Evolutionary conservation across 2,113 vertebrate genomes (phyloP), one percentile per base, ranked within the genome.

Genomic region (Sylvilagus bachmani): DNA sequence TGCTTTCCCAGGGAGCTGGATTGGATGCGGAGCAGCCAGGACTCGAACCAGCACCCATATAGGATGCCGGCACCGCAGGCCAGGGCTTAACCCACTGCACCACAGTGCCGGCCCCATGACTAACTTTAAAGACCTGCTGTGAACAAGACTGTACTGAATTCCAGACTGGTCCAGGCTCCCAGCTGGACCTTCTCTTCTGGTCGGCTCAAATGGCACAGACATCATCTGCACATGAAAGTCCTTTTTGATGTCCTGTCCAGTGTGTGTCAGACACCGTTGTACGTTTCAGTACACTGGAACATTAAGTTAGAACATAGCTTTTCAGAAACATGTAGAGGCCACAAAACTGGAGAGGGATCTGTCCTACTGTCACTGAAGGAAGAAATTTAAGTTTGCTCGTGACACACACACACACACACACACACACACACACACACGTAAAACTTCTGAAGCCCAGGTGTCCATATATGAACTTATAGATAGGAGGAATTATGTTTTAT

Each of bases 231-330:
- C 31, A 92, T 67, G 80, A 84, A 91, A 95, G 71, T 33, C 78
- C 79, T 88, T 90, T 29, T 58, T 83, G 83, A 69, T 87, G 94
- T 95, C 77, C 86, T 88, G 38, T 84, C 85, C 90, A 87, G 66
- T 90, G 36, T 2, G 0, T 92, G 85, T 89, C 77, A 87, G 73
- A 81, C 25, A 81, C 31, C 73, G 49, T 89, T 85, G 21, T 79
- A 77, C 87, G 22, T 94, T 88, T 89, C 53, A 78, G 67, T 33
- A 90, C 71, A 67, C 25, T 84, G 81, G 71, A 89, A 94, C 84
- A 91, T 77, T 51, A 74, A 92, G 33, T 92, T 90, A 83, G 86
- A 91, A 67, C 22, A 67, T 11, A 90, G 31, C 13, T 49, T 87
- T 95, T 78, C 61, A 95, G 70, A 86, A 69, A 79, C n/a, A 69